phyloP scores from a whole-genome alignment of 2,797 vertebrate genomes.

The Mallotus villosus region DNA sequence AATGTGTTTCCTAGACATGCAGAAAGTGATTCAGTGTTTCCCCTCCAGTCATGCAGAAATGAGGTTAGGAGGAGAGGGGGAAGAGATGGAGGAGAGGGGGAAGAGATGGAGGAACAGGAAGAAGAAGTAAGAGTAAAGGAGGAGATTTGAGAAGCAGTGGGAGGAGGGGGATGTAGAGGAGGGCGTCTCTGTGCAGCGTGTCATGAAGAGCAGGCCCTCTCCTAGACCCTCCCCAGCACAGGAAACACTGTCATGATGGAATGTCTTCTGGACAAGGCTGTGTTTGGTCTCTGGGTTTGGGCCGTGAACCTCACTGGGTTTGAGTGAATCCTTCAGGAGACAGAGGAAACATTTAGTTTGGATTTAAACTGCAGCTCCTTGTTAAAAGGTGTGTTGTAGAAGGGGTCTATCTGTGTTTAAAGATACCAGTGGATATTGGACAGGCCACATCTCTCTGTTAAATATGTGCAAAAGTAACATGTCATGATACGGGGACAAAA shows the following conservation, averaged over 20 bases:
- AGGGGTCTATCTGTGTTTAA: too few species aligned
- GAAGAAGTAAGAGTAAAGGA: not conserved
- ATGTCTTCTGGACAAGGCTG: constrained; percentile 54
- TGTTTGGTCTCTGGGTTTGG: constrained; percentile 41
- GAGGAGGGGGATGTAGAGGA: not conserved
- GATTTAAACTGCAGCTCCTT: not conserved
- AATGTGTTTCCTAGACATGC: not conserved
- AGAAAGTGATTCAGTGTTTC: not conserved
- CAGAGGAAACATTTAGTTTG: not conserved
- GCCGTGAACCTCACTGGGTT: constrained; percentile 18
- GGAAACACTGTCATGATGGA: constrained; percentile 53
- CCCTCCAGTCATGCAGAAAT: not conserved
- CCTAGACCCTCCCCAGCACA: constrained; percentile 23
- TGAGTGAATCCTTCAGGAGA: constrained; percentile 4
- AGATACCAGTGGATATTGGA: too few species aligned
- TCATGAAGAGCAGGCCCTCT: constrained; percentile 18
- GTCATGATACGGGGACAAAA: too few species aligned
- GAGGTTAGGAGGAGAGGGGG: not conserved
- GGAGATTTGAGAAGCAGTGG: not conserved
- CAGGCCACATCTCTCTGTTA: too few species aligned
- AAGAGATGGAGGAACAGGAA: not conserved
- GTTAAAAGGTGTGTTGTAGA: not conserved
- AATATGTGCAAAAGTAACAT: too few species aligned
- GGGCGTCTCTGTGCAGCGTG: constrained; percentile 26
- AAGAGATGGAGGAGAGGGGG: not conserved